Evolutionary conservation across 1,140 invertebrate species (phyloP), one percentile per base, ranked within the genome.

Genomic region (Meloidogyne exigua): DNA sequence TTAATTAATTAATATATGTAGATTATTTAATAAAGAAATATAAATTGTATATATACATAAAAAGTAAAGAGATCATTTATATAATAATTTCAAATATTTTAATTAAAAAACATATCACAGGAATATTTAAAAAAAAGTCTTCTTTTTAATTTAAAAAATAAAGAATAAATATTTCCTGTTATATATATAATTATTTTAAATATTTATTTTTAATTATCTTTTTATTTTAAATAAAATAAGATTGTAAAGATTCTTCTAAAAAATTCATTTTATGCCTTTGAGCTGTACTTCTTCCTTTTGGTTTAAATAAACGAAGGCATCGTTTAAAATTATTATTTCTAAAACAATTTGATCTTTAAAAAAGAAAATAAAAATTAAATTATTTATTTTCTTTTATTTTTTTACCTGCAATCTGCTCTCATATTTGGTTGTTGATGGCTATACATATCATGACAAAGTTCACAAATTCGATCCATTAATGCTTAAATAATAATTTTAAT

Each of bases 401-500:
- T 32, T 25, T 65, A 85, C 82, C 83, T 84, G 82, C 82, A 84
- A 18, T 85, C 68, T 7, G 65, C 28, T 36, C 81, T 72, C 78
- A 83, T 79, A 70, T 84, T 84, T 26, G 83, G 81, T 21, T 81
- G 49, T 28, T 70, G 65, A 75, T 84, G 83, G 3, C 80, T 82
- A 72, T 71, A 84, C 70, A 84, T 76, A 23, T 84, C 82, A 81
- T 84, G 82, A 28, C 82, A 84, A 64, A 84, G 73, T 67, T 85
- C 82, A 70, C 82, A 84, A 57, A 84, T 75, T 23, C 81, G 13
- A 36, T 84, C 83, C 83, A 84, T 85, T 23, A 84, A 63, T 26
- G 44, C 79, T 68, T 21, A 68, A 23, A 65, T 65, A 23, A 65
- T 65, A 25, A 7, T n/a, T n/a, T n/a, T 32, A 32, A 32, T 3